A percentile compares a stretch with the other conserved stretches of the same genome.
Evolutionary conservation across 1,140 invertebrate species (phyloP).

Genomic region (Caerostris extrusa): DNA sequence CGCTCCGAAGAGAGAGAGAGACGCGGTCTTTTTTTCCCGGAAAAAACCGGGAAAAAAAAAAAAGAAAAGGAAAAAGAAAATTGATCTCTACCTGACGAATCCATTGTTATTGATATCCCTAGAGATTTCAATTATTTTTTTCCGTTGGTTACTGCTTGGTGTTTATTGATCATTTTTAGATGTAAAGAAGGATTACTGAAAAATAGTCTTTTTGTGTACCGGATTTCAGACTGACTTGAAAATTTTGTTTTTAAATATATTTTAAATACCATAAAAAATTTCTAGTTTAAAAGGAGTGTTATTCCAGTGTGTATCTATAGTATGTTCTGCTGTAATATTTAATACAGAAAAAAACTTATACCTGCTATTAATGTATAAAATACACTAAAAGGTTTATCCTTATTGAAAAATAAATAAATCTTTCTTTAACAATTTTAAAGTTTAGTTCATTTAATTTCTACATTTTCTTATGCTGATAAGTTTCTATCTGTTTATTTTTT

Average conservation of each 20-base stretch:
- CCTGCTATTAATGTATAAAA: too few relatives aligned
- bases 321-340: too few relatives aligned
- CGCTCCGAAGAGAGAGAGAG: not conserved
- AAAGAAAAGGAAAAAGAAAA: not conserved
- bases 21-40: not conserved
- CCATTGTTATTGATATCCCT: not conserved
- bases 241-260: not conserved
- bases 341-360: too few relatives aligned
- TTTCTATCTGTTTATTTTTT: too few relatives aligned
- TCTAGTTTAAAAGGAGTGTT: too few relatives aligned
- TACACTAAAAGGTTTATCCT: too few relatives aligned
- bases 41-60: not conserved
- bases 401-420: too few relatives aligned
- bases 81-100: not conserved
- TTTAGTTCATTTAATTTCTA: too few relatives aligned
- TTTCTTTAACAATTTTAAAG: too few relatives aligned
- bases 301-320: too few relatives aligned
- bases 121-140: slow-evolving; percentile 4
- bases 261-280: too few relatives aligned
- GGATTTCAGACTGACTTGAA: not conserved
- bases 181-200: not conserved
- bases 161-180: not conserved
- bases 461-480: too few relatives aligned
- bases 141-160: not conserved
- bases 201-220: not conserved